Conservation (phyloP, 2,113 vertebrate species). For the Monarcha castaneiventris region DNA sequence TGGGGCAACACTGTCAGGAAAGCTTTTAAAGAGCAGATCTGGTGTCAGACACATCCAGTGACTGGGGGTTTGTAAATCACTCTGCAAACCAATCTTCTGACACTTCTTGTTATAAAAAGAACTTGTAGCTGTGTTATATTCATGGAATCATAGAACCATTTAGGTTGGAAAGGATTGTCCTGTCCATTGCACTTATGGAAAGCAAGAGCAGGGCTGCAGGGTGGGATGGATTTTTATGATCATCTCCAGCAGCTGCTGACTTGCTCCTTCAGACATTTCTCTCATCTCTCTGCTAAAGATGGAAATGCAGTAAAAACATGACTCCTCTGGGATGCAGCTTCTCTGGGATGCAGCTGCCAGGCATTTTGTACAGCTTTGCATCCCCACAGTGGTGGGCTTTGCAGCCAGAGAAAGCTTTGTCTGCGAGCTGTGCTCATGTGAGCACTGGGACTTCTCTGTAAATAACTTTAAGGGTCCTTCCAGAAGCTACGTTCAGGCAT, state of each 20-base stretch:
- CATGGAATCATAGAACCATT: neutral
- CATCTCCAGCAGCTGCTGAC: neutral
- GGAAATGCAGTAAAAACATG: neutral
- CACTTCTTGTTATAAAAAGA: neutral
- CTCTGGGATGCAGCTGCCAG: neutral
- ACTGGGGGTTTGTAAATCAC: neutral
- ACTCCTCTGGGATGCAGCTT: neutral
- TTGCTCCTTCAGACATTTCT: neutral
- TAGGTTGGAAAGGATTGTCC: neutral
- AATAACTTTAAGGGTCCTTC: neutral
- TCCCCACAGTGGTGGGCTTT: neutral
- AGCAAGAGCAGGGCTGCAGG: neutral
- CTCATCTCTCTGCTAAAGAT: neutral
- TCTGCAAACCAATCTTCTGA: neutral
- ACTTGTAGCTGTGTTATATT: neutral
- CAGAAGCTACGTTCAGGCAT: neutral
- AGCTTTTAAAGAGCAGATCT: neutral
- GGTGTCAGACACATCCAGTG: neutral
- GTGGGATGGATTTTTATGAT: neutral
- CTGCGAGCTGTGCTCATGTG: accelerated
- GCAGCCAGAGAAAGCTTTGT: neutral
- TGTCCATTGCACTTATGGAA: neutral
- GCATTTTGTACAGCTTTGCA: neutral
- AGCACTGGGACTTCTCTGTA: neutral
- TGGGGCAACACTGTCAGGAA: neutral